These are phyloP conservation scores for Diplosoma virens DNA, from an alignment of 23 tunicate genomes.

Conservation along the genomic window DNA sequence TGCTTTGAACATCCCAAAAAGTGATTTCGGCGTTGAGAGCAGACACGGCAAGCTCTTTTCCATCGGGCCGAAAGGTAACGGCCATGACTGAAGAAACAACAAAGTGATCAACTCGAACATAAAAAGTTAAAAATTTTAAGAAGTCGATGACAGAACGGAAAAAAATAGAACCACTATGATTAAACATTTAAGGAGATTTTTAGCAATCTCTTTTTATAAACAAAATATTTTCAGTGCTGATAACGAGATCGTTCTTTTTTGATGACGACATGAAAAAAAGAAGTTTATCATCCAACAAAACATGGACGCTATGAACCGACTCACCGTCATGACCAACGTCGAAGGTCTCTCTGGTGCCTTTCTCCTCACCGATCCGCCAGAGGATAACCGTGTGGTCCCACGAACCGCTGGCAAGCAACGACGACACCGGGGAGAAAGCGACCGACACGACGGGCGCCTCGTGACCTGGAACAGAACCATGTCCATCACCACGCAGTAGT, in stretches of 20 bases:
- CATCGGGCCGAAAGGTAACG: constrained; percentile 72
- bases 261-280: too few species aligned
- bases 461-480: constrained; percentile 37
- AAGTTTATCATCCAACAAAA: too few species aligned
- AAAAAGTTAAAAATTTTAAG: too few species aligned
- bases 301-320: too few species aligned
- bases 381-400: constrained; percentile 83
- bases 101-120: too few species aligned
- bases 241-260: too few species aligned
- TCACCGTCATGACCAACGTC: constrained; percentile 72
- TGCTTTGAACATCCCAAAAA: constrained; percentile 65
- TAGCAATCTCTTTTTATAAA: too few species aligned
- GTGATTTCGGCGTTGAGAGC: constrained; percentile 77
- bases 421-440: constrained; percentile 48
- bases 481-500: too few species aligned
- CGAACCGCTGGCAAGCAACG: constrained; percentile 79
- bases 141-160: too few species aligned
- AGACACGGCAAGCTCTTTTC: constrained; percentile 76
- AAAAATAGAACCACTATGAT: too few species aligned
- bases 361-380: constrained; percentile 80
- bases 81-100: constrained; percentile 48
- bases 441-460: constrained; percentile 79
- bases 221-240: too few species aligned
- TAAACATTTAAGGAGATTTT: too few species aligned
- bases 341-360: constrained; percentile 71